Conservation (phyloP, 2,888 invertebrate species). For the Idaea dimidiata region DNA sequence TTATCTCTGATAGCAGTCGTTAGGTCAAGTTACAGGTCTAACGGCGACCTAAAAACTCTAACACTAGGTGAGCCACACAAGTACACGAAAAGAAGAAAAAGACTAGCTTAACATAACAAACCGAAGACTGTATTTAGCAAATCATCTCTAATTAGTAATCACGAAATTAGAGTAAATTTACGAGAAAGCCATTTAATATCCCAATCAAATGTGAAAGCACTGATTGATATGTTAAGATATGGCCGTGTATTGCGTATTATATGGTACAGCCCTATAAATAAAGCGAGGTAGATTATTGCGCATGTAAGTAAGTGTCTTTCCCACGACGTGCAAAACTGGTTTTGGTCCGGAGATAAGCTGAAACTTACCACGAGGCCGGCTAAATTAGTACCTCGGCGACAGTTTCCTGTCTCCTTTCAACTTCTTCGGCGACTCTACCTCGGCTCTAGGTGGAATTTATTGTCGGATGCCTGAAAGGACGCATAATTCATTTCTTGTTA, state of each 20-base stretch:
- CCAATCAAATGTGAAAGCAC: constrained; percentile 45
- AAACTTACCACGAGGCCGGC: constrained; percentile 65
- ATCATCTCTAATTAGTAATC: constrained; percentile 20
- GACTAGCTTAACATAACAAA: constrained; percentile 14
- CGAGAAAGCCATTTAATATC: constrained; percentile 26
- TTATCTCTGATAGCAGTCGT: too few relatives aligned
- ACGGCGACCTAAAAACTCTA: too few relatives aligned
- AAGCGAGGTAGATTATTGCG: constrained; percentile 69
- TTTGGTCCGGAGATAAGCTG: constrained; percentile 67
- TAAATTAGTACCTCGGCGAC: constrained; percentile 74
- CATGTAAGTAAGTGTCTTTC: constrained; percentile 69
- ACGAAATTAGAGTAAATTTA: constrained; percentile 23
- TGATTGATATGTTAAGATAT: constrained; percentile 33
- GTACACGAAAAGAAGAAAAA: too few relatives aligned
- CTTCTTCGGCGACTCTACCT: constrained; percentile 42
- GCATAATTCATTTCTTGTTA: constrained; percentile 4
- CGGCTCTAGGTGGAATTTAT: constrained; percentile 24
- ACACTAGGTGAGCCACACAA: too few relatives aligned
- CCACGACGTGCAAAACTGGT: constrained; percentile 78
- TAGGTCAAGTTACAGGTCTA: too few relatives aligned
- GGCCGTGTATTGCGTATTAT: constrained; percentile 26
- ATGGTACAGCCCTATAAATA: constrained; percentile 61
- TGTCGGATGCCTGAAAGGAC: constrained; percentile 18
- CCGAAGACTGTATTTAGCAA: constrained; percentile 1
- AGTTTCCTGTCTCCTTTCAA: constrained; percentile 68